Conservation (phyloP, 2,888 invertebrate species). For the Caenorhabditis zanzibari region DNA sequence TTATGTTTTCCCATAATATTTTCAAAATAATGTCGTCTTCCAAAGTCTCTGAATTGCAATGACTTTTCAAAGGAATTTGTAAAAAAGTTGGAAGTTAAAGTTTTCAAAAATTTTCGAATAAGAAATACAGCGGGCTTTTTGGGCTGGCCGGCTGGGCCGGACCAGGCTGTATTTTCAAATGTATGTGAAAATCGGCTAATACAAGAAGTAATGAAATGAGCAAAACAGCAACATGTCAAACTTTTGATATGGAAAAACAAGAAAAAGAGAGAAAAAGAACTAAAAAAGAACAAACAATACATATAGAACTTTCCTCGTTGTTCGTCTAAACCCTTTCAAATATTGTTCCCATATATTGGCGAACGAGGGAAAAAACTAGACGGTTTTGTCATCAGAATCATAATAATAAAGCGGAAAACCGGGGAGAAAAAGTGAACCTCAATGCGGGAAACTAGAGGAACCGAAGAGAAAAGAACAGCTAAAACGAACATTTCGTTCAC, state of each 20-base stretch:
- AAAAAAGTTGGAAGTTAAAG: no score
- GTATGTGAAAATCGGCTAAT: no score
- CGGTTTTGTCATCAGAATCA: constrained; percentile 59
- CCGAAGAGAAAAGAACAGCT: constrained; percentile 14
- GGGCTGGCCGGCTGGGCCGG: no score
- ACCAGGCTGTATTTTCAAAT: no score
- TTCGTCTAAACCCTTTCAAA: constrained; percentile 1
- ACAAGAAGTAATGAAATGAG: not conserved
- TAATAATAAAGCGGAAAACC: constrained; percentile 62
- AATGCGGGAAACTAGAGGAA: constrained; percentile 23
- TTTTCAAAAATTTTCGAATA: no score
- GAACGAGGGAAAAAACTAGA: constrained; percentile 47
- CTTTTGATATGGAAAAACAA: not conserved
- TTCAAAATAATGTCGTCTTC: no score
- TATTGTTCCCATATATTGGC: constrained; percentile 52
- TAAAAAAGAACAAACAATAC: constrained; percentile 42
- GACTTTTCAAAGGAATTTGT: no score
- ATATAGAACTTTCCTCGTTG: constrained; percentile 12
- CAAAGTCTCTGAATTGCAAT: no score
- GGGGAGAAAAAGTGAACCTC: constrained; percentile 18
- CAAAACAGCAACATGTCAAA: constrained; percentile 2
- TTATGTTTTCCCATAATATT: no score
- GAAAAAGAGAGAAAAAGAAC: constrained; percentile 2
- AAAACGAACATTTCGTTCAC: constrained; percentile 48
- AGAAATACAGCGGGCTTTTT: no score